These are phyloP conservation scores for Psilopogon haemacephalus DNA, from an alignment of 2,113 vertebrate species.

Conservation along the genomic window DNA sequence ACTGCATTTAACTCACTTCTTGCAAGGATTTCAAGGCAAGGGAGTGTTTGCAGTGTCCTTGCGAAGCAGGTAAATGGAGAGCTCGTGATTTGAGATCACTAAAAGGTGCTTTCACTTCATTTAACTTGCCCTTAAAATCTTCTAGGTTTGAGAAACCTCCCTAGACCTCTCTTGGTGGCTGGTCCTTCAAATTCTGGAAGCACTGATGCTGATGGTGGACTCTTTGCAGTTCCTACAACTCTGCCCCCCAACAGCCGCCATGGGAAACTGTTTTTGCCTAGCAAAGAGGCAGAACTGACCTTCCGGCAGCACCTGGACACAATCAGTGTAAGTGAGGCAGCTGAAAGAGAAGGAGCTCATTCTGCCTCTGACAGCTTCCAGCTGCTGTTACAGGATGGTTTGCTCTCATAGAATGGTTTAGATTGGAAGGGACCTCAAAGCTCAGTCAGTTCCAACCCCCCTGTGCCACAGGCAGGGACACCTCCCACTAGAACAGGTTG, in stretches of 20 bases:
- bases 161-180: conserved; percentile 85
- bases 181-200: conserved; percentile 71
- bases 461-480: too few species aligned
- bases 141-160: conserved; percentile 85
- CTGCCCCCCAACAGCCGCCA: conserved; percentile 94
- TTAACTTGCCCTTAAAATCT: not conserved
- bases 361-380: not conserved
- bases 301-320: conserved; percentile 93
- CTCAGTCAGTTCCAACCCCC: too few species aligned
- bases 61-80: not conserved
- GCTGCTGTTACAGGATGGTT: not conserved
- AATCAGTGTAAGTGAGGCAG: conserved; percentile 85
- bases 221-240: conserved; percentile 94
- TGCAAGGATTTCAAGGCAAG: not conserved
- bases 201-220: conserved; percentile 82
- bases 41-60: not conserved
- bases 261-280: conserved; percentile 90
- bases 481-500: too few species aligned
- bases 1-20: not conserved
- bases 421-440: too few species aligned
- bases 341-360: not conserved
- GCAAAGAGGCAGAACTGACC: conserved; percentile 91
- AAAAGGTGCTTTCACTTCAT: not conserved
- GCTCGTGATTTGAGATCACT: not conserved
- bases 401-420: too few species aligned